These are phyloP conservation scores for Rhinoptilus africanus DNA, from an alignment of 2,113 vertebrate species.

Conservation along the genomic window DNA sequence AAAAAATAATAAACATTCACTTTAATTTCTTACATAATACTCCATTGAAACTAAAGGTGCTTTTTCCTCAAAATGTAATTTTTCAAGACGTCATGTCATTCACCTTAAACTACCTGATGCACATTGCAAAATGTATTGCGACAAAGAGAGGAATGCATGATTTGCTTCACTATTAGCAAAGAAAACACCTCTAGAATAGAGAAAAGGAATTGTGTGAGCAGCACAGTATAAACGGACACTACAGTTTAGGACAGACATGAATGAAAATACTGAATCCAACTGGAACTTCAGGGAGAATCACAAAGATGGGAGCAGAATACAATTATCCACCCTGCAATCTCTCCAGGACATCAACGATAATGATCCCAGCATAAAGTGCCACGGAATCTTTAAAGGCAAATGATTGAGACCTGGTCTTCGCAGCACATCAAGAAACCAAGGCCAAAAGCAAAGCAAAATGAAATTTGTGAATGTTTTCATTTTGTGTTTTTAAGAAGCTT, in stretches of 20 bases:
- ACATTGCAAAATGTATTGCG: background rate
- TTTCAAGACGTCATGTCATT: background rate
- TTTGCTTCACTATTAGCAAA: background rate
- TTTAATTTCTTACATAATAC: background rate
- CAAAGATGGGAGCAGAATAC: background rate
- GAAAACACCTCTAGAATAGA: background rate
- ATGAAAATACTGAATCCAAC: background rate
- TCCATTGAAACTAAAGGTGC: background rate
- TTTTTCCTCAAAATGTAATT: background rate
- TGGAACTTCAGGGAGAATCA: background rate
- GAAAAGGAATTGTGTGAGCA: background rate
- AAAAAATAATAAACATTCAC: background rate
- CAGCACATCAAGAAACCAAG: background rate
- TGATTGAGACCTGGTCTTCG: background rate
- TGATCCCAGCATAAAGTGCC: background rate
- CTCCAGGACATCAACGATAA: constrained; percentile 8
- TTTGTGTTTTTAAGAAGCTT: background rate
- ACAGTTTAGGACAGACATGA: constrained; percentile 9
- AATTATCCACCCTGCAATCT: constrained; percentile 3
- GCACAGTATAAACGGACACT: background rate
- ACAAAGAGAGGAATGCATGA: background rate
- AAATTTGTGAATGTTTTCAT: background rate
- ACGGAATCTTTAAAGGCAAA: background rate
- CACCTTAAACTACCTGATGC: background rate
- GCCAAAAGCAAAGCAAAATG: background rate